phyloP scores from a whole-genome alignment of 2,113 vertebrate species.

The Amblyornis subalaris region DNA sequence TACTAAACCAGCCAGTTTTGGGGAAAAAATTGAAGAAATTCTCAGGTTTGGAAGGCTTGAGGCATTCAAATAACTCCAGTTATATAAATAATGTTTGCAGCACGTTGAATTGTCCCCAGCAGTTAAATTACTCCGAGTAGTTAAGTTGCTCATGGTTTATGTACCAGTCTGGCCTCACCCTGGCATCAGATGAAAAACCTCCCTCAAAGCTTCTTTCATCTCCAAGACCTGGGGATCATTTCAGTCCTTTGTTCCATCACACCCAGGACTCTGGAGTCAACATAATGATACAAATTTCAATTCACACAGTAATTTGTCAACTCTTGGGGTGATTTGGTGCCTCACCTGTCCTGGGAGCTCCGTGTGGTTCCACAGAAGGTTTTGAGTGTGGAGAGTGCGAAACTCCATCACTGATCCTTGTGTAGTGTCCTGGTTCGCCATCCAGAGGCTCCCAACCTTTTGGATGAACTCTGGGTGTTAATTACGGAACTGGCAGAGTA shows the following conservation, averaged over 20 bases:
- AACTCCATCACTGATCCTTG: background rate
- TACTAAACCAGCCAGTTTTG: background rate
- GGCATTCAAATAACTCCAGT: background rate
- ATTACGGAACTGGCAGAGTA: background rate
- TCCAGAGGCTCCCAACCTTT: background rate
- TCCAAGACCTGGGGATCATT: background rate
- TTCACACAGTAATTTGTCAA: background rate
- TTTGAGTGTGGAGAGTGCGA: background rate
- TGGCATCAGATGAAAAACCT: background rate
- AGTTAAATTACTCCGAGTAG: background rate
- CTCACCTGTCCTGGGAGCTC: background rate
- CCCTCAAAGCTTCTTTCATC: background rate
- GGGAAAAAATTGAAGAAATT: accelerated
- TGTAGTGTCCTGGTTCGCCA: background rate
- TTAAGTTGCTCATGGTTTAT: background rate
- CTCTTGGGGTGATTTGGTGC: background rate
- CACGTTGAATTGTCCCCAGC: background rate
- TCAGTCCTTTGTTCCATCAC: background rate
- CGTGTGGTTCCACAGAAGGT: background rate
- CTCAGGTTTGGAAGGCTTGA: background rate
- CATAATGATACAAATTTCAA: background rate
- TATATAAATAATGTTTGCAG: background rate
- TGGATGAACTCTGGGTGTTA: background rate
- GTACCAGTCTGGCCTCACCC: background rate
- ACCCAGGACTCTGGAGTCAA: background rate